These are phyloP conservation scores for Porphyrio hochstetteri DNA, from an alignment of 2,113 vertebrate genomes.

Conservation along the genomic window DNA sequence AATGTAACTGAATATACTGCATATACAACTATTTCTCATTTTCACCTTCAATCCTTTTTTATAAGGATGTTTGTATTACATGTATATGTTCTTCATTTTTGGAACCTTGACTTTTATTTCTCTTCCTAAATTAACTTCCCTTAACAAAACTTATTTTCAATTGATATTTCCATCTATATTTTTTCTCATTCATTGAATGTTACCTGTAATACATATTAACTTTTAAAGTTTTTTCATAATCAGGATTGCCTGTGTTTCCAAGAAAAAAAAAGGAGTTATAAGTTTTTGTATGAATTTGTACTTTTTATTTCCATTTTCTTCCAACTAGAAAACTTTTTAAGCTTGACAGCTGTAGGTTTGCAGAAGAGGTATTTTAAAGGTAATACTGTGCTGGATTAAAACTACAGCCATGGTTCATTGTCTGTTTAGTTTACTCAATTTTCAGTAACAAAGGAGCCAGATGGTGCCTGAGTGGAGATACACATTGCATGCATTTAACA, in stretches of 20 bases:
- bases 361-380: background rate
- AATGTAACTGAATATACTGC: background rate
- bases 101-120: background rate
- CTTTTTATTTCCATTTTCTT: background rate
- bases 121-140: background rate
- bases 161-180: background rate
- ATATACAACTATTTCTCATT: background rate
- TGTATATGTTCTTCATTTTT: background rate
- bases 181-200: background rate
- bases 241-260: background rate
- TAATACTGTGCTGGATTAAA: background rate
- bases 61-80: background rate
- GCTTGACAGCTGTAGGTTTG: background rate
- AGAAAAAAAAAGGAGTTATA: background rate
- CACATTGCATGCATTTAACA: background rate
- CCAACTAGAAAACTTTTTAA: background rate
- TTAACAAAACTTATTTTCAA: background rate
- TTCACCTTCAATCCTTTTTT: background rate
- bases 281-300: background rate
- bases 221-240: background rate
- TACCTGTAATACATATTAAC: background rate
- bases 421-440: background rate
- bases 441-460: background rate
- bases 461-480: background rate
- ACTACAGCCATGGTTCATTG: background rate